A percentile compares a stretch with the other conserved stretches of the same genome.
These are phyloP conservation scores for Eutrigla gurnardus DNA, from an alignment of 2,797 vertebrate species.

Conservation along the genomic window DNA sequence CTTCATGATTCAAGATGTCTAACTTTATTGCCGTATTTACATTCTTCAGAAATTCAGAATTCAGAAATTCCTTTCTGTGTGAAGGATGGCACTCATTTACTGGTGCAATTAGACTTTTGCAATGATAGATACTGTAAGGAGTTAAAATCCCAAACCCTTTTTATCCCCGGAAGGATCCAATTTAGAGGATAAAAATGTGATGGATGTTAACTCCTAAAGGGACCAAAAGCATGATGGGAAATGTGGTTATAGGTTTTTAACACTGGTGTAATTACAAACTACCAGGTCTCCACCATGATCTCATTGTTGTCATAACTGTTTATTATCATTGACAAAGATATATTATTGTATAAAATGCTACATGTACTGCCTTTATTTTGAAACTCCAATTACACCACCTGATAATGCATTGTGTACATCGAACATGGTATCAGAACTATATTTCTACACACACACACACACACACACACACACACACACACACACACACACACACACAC, in stretches of 20 bases:
- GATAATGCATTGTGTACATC: no score
- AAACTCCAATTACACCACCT: no score
- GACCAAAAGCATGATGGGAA: not conserved
- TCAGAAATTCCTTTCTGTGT: not conserved
- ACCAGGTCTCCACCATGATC: not conserved
- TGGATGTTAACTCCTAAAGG: not conserved
- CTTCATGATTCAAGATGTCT: not conserved
- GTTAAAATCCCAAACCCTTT: not conserved
- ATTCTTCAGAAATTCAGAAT: no score
- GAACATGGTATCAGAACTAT: not conserved
- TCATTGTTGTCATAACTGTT: slow-evolving; percentile 1
- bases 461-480: not conserved
- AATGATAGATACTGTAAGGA: not conserved
- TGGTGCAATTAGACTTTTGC: not conserved
- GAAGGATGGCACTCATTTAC: not conserved
- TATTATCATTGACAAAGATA: not conserved
- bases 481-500: not conserved
- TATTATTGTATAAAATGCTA: not conserved
- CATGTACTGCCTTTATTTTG: no score
- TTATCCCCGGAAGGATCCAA: not conserved
- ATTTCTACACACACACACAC: not conserved
- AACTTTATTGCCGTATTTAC: no score
- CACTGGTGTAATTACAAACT: not conserved
- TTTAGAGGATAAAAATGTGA: not conserved
- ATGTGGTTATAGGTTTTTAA: not conserved